A percentile compares a stretch with the other conserved stretches of the same genome.
phyloP scores from a whole-genome alignment of 1,140 invertebrate genomes.

The Brachionus plicatilis region DNA sequence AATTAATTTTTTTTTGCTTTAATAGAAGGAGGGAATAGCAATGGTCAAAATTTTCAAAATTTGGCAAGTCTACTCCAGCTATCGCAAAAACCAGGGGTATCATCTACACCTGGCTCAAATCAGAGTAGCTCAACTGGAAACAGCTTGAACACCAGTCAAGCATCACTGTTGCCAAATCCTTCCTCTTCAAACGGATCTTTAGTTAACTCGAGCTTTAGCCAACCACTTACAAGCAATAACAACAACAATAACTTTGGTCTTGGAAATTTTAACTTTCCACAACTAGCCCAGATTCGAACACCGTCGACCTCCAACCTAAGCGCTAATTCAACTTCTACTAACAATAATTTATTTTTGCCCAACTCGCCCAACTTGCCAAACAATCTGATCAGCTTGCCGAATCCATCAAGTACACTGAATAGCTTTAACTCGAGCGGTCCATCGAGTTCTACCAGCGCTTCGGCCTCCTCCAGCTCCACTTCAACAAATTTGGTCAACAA shows the following conservation, averaged over 20 bases:
- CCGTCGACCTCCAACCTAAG: neutral
- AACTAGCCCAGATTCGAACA: neutral
- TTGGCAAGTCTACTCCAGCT: constrained; percentile 5
- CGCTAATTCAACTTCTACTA: neutral
- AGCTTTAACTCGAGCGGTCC: neutral
- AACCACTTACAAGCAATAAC: neutral
- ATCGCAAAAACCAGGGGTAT: neutral
- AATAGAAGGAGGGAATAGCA: neutral
- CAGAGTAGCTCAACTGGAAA: neutral
- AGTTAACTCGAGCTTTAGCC: neutral
- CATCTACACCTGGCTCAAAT: neutral
- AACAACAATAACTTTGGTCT: constrained; percentile 24
- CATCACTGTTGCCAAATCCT: neutral
- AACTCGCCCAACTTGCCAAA: neutral
- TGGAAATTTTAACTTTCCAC: neutral
- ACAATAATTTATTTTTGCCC: neutral
- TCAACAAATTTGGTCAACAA: neutral
- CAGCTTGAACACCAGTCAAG: neutral
- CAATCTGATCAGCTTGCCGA: neutral
- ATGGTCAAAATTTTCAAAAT: constrained; percentile 21
- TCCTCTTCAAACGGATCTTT: neutral
- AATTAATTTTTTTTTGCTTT: neutral
- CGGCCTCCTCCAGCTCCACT: neutral
- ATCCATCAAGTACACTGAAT: neutral
- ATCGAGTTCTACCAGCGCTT: neutral